These are phyloP conservation scores for Zele albiditarsus DNA, from an alignment of 2,888 invertebrate genomes.

Conservation along the genomic window DNA sequence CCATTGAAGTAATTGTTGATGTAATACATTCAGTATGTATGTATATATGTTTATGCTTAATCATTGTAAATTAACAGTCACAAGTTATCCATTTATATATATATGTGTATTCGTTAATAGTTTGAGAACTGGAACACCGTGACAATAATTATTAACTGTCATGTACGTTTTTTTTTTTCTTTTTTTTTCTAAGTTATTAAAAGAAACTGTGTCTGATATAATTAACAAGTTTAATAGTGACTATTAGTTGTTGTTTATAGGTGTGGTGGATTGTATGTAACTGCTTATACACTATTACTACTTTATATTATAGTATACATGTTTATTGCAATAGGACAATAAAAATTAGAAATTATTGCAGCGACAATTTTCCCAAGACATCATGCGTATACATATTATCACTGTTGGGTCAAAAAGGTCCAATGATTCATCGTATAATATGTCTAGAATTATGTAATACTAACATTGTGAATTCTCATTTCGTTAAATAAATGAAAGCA, in stretches of 20 bases:
- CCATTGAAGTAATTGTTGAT: not conserved
- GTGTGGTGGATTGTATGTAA: conserved; percentile 47
- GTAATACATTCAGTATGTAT: not conserved
- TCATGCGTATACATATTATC: not conserved
- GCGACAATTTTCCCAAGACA: conserved; percentile 34
- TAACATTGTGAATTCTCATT: not conserved
- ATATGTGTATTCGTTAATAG: conserved; percentile 48
- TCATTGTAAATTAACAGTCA: conserved; percentile 8
- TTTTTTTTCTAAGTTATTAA: conserved; percentile 64
- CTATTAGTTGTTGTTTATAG: conserved; percentile 57
- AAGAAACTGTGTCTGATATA: conserved; percentile 59
- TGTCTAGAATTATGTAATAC: not conserved
- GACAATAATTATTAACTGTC: conserved; percentile 65
- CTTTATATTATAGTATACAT: conserved; percentile 2
- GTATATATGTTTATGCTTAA: not conserved
- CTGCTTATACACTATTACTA: not conserved
- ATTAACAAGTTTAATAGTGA: conserved; percentile 66
- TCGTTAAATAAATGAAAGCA: not conserved
- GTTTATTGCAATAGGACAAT: conserved; percentile 8
- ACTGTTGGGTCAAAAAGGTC: not conserved
- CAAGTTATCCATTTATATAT: conserved; percentile 1
- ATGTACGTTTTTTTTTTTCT: conserved; percentile 56
- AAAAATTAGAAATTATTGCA: conserved; percentile 5
- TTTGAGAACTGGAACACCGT: conserved; percentile 68
- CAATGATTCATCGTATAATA: not conserved